phyloP scores from a whole-genome alignment of 1,140 invertebrate genomes.

The Danaus plexippus region DNA sequence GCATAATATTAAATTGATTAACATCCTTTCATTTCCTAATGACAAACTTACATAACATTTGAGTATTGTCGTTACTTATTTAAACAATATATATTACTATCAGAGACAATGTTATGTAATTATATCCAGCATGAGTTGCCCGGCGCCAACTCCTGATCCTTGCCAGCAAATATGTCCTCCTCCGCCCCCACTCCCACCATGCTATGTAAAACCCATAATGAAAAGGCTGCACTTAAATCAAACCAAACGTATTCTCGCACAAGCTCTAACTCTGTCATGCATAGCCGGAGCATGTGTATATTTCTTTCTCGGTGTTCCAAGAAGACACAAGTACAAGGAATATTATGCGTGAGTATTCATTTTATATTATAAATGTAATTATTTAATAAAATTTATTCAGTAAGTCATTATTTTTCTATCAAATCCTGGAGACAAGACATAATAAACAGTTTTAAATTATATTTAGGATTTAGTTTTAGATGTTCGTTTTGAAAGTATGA shows the following conservation, averaged over 20 bases:
- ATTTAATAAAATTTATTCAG: too few relatives aligned
- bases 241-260: conserved; percentile 29
- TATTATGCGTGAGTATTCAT: conserved; percentile 47
- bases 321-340: conserved; percentile 36
- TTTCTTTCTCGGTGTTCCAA: conserved; percentile 26
- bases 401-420: too few relatives aligned
- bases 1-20: too few relatives aligned
- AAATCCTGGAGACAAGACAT: too few relatives aligned
- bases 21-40: too few relatives aligned
- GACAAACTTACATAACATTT: too few relatives aligned
- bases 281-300: conserved; percentile 29
- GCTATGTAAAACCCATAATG: conserved; percentile 46
- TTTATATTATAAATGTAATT: not conserved
- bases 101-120: too few relatives aligned
- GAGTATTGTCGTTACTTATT: too few relatives aligned
- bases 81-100: too few relatives aligned
- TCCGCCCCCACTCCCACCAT: conserved; percentile 34
- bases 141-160: conserved; percentile 26
- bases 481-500: too few relatives aligned
- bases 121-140: conserved; percentile 30
- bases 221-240: conserved; percentile 45
- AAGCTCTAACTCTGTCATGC: conserved; percentile 22
- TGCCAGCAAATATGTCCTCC: conserved; percentile 41
- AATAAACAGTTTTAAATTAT: too few relatives aligned
- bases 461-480: too few relatives aligned